Conservation (phyloP, 1,140 invertebrate genomes). For the Globodera rostochiensis region DNA sequence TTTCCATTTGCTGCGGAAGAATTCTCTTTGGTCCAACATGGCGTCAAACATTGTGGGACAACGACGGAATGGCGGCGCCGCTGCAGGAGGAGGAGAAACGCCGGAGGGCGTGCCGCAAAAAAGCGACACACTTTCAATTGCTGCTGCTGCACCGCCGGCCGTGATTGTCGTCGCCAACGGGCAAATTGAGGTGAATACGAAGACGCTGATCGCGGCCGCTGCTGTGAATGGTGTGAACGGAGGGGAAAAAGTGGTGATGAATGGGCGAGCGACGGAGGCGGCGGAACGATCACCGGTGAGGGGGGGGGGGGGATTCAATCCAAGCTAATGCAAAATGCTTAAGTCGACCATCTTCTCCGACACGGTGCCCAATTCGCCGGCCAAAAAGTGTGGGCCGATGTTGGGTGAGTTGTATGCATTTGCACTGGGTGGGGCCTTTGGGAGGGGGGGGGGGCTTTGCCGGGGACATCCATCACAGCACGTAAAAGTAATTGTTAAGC, state of each 20-base stretch:
- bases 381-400: conserved; percentile 51
- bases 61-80: background rate
- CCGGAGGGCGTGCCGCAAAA: background rate
- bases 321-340: background rate
- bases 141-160: background rate
- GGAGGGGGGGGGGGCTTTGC: no score
- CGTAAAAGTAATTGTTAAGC: no score
- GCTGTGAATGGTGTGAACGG: no score
- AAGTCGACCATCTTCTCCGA: conserved; percentile 47
- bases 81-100: no score
- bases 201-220: background rate
- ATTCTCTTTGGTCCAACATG: no score
- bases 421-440: background rate
- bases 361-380: conserved; percentile 38
- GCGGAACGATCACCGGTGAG: background rate
- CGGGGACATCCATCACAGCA: no score
- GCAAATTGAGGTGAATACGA: background rate
- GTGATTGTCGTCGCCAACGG: background rate
- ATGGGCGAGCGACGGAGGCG: background rate
- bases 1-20: no score
- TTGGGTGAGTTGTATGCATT: conserved; percentile 40
- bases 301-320: background rate
- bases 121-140: background rate
- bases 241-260: background rate
- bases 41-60: background rate